Base-by-base conservation (phyloP, 2,113 vertebrate species). In the Crypturellus undulatus region DNA sequence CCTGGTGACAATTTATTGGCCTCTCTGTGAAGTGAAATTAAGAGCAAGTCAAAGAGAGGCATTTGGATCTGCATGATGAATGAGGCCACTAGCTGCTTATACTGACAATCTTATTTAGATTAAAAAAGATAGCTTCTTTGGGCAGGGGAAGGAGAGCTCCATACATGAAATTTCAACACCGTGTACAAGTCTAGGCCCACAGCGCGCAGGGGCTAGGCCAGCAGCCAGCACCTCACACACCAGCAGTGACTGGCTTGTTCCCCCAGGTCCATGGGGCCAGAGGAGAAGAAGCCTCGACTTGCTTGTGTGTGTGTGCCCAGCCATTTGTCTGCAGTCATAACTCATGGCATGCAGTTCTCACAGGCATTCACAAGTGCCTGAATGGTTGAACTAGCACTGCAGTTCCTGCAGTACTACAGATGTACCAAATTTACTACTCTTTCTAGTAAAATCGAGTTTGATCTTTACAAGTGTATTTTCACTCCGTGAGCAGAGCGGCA, bases 161-260 rank as follows among this genome's bases (percentile, higher is more conserved):
- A 15, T 59, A 38, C 25, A 24, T 26, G 24, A 45, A 14, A 19
- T 11, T 69, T n/a, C 52, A 59, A 34, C 42, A 38, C 52, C 7
- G 19, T 17, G n/a, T 7, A 59, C 40, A 38, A 47, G 52, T 32
- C 11, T 14, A 34, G 58, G 26, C 14, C n/a, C 25, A 15, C 64
- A 5, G 8, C 12, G 16, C 38, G 65, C 12, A 38, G 15, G 19
- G 52, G 42, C 64, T 28, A 30, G 45, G 19, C n/a, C 64, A 81
- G 40, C 58, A 69, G n/a, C 52, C n/a, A 59, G n/a, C 65, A 58
- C 42, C 15, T 7, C 0, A 69, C n/a, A 45, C 18, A 30, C 12
- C 8, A 1, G n/a, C 30, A 43, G 30, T 1, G 7, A 24, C 19
- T 12, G 79, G 21, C 65, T 63, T 2, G 1, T 40, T 70, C 15